A percentile compares a stretch with the other conserved stretches of the same genome.
Conservation (phyloP, 1,140 invertebrate genomes). For the Mamestra configurata region DNA sequence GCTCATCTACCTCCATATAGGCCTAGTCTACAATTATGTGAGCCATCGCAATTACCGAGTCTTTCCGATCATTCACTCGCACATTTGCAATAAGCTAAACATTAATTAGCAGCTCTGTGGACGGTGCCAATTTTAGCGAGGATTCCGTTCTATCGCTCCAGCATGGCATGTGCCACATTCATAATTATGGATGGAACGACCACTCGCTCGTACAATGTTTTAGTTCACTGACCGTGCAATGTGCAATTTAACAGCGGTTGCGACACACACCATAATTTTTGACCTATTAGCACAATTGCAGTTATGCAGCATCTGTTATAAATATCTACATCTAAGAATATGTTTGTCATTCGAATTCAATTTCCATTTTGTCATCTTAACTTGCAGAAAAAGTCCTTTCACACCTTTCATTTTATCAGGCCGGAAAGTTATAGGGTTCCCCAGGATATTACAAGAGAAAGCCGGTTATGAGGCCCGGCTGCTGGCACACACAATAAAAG, state of each 20-base stretch:
- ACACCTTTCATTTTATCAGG: slow-evolving; percentile 23
- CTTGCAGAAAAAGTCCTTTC: not conserved
- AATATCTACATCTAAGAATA: slow-evolving; percentile 12
- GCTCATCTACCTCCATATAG: not conserved
- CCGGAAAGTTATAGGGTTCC: slow-evolving; percentile 17
- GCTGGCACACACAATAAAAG: slow-evolving; percentile 39
- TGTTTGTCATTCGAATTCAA: not conserved
- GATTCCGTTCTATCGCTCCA: slow-evolving; percentile 61
- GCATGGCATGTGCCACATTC: slow-evolving; percentile 62
- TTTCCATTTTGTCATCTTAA: not conserved
- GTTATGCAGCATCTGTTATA: slow-evolving; percentile 10
- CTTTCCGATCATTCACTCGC: slow-evolving; percentile 45
- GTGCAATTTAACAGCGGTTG: slow-evolving; percentile 67
- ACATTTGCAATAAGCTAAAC: slow-evolving; percentile 53
- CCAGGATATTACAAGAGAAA: slow-evolving; percentile 24
- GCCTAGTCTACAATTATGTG: not conserved
- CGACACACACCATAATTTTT: slow-evolving; percentile 46
- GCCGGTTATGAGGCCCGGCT: slow-evolving; percentile 33
- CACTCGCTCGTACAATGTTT: slow-evolving; percentile 66
- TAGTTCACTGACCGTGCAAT: slow-evolving; percentile 72
- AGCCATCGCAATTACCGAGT: not conserved
- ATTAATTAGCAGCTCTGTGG: slow-evolving; percentile 61
- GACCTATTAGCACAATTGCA: slow-evolving; percentile 39
- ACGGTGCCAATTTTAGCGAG: slow-evolving; percentile 61
- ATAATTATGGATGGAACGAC: slow-evolving; percentile 64